Evolutionary conservation across 2,113 vertebrate species (phyloP), one percentile per base, ranked within the genome.

Genomic region (Tautogolabrus adspersus): DNA sequence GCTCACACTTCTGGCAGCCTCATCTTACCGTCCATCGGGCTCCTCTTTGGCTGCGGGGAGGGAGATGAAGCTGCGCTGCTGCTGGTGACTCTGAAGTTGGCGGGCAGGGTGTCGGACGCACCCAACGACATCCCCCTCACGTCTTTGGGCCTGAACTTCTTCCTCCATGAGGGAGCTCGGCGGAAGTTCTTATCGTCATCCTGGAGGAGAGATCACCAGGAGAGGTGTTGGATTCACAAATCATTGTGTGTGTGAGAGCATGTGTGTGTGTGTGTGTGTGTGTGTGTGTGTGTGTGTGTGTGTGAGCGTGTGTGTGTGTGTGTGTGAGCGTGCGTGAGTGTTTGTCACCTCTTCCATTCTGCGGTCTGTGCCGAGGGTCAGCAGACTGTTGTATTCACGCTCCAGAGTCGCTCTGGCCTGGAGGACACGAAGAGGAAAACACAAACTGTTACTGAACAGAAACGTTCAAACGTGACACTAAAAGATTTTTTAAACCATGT

Each of bases 121-220:
- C 97, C 97, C 75, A 96, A 84, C 18, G 96, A 93, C 88, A 95
- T 75, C 68, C 97, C 97, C 67, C 97, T 94, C 72, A 97, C 89
- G 74, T 99, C 98, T 95, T 99, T 99, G 92, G 98, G 98, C 88
- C 98, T 92, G 58, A 99, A 98, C 87, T 99, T 99, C 89, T 99
- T 99, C 77, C 98, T 96, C 98, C 98, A 99, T 2, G 98, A 99
- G 23, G 98, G 98, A 58, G 97, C 97, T 44, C 98, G 94, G 66
- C 97, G 94, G 92, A 99, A 99, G 94, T 95, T 97, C 91, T 97
- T 98, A 71, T 99, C 98, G 1, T 99, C 97, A 0, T 98, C 98
- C 98, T 98, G 60, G 6, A 62, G 12, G 8, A 10, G 6, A 13
- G 30, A 34, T 5, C 30, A 42, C 1, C 2, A n/a, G 34, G 38